Evolutionary conservation across 2,888 invertebrate species (phyloP), one percentile per base, ranked within the genome.

Genomic region (Steinernema scapterisci): DNA sequence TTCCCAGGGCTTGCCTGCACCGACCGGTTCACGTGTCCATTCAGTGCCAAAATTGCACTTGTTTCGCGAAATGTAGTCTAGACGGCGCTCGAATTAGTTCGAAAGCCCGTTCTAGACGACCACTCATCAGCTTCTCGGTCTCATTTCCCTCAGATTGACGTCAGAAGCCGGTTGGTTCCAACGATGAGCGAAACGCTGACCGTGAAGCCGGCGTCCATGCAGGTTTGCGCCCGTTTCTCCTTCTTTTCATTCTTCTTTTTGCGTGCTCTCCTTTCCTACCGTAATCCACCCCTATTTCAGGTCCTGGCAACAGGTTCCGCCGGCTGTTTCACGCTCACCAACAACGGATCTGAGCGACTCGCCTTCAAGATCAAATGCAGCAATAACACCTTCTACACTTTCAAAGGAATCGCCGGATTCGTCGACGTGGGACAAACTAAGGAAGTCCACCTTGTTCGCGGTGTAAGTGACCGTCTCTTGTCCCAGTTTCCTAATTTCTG

Each of bases 291-390:
- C 48, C 19, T 2, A 25, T 54, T 54, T 54, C 25, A 54, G 54
- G 54, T 54, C 19, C 5, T 13, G 5, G 54, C 54, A 3, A 54
- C 54, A 11, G 54, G 54, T 13, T 16, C 23, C 13, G 25, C 25
- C 5, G 54, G 5, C 13, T 13, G 13, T 3, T 13, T 54, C 19
- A 54, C 13, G 2, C 54, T 54, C 3, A 54, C 54, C 25, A 54
- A 54, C 25, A 54, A 16, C 11, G 54, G 54, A 2, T 2, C 21
- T 23, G 54, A 54, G 5, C 54, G 54, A 3, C 54, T 54, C 54
- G 54, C 54, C 23, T 54, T 54, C 54, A 54, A 54, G 54, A 54
- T 54, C 21, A 54, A 54, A 54, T 54, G 54, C 25, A 54, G 21
- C 54, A 54, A 54, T 23, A 21, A 21, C 21, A 54, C 11, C 21